These are phyloP conservation scores for Talpa occidentalis DNA, from an alignment of 2,113 vertebrate species.

Conservation along the genomic window DNA sequence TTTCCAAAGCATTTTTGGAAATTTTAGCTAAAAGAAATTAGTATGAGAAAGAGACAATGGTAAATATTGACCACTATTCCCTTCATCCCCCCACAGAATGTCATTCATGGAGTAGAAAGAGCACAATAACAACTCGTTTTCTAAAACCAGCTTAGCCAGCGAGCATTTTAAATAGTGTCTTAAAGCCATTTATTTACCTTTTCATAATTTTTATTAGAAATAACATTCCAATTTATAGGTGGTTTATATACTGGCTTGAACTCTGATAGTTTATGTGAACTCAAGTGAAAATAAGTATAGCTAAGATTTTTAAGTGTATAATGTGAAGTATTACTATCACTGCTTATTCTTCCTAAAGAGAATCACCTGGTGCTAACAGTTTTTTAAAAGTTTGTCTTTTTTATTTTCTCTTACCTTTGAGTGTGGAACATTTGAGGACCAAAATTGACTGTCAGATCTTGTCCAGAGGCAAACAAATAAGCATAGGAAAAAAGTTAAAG, in stretches of 20 bases:
- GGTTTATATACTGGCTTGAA: background rate
- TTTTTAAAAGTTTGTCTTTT: conserved; percentile 41
- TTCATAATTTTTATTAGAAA: conserved; percentile 4
- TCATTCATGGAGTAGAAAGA: background rate
- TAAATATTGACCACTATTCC: background rate
- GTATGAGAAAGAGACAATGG: background rate
- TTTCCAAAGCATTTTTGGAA: conserved; percentile 5
- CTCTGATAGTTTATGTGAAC: background rate
- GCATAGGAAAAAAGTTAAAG: background rate
- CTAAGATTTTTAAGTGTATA: background rate
- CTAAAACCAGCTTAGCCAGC: background rate
- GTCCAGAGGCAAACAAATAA: conserved; percentile 46
- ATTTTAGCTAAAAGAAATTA: conserved; percentile 8
- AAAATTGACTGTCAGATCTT: conserved; percentile 54
- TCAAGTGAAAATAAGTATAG: background rate
- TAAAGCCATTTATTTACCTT: background rate
- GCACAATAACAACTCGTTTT: background rate
- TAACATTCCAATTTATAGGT: background rate
- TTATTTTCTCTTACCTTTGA: conserved; percentile 25
- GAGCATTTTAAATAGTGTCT: conserved; percentile 2
- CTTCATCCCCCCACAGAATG: background rate
- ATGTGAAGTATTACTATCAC: background rate
- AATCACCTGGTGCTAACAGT: background rate
- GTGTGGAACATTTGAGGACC: conserved; percentile 40
- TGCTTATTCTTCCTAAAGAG: background rate